Evolutionary conservation across 2,113 vertebrate genomes (phyloP).

Genomic region (Ceyx melanurus): DNA sequence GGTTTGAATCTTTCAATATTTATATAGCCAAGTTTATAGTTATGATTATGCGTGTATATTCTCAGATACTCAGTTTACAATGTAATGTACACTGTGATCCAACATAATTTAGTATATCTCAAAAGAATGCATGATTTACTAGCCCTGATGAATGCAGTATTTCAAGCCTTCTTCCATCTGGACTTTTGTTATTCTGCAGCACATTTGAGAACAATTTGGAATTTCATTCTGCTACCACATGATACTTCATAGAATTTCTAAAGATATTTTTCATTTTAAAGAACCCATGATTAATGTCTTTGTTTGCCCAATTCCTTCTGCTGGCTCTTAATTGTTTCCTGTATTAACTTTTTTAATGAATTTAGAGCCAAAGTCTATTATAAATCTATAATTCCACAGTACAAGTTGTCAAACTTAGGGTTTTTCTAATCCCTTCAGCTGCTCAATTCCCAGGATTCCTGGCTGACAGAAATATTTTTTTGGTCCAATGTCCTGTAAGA

Average conservation of each 20-base stretch:
- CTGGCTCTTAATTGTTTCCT: slow-evolving; percentile 40
- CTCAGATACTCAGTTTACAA: slow-evolving; percentile 33
- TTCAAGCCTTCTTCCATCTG: slow-evolving; percentile 57
- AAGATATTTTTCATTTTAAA: slow-evolving; percentile 52
- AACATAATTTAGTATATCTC: slow-evolving; percentile 38
- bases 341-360: slow-evolving; percentile 60
- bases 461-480: slow-evolving; percentile 9
- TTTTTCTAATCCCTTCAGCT: slow-evolving; percentile 45
- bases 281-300: slow-evolving; percentile 53
- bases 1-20: not conserved
- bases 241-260: slow-evolving; percentile 23
- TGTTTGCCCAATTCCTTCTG: slow-evolving; percentile 43
- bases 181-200: slow-evolving; percentile 32
- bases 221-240: not conserved
- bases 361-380: slow-evolving; percentile 43
- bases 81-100: slow-evolving; percentile 33
- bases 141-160: slow-evolving; percentile 27
- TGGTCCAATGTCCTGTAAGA: slow-evolving; percentile 13
- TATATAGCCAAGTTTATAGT: not conserved
- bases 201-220: slow-evolving; percentile 34
- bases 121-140: slow-evolving; percentile 53
- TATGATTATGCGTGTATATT: not conserved
- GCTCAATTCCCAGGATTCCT: slow-evolving; percentile 33
- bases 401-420: not conserved
- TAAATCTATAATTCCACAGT: slow-evolving; percentile 28